phyloP scores from a whole-genome alignment of 1,140 invertebrate species.

The Drosophila ercepeae region DNA sequence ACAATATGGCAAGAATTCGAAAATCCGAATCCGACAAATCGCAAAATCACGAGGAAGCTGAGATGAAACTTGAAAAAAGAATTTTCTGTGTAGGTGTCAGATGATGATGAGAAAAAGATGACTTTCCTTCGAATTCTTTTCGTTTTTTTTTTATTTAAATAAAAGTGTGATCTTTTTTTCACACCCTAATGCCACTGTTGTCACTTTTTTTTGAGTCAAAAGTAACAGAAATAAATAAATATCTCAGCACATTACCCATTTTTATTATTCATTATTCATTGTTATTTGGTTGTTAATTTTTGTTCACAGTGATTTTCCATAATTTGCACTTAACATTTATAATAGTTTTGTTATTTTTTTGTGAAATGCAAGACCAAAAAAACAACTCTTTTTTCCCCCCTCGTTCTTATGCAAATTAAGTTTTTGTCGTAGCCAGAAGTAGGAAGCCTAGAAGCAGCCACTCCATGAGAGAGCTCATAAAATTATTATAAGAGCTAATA shows the following conservation, averaged over 20 bases:
- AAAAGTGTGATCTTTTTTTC: neutral
- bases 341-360: neutral
- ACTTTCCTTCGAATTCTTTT: neutral
- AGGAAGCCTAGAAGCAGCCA: conserved; percentile 4
- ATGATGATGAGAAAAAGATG: neutral
- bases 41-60: conserved; percentile 2
- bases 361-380: neutral
- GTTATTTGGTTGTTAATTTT: neutral
- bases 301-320: neutral
- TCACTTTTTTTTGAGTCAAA: neutral
- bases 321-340: neutral
- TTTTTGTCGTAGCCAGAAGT: neutral
- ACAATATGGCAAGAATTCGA: conserved; percentile 4
- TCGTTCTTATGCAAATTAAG: conserved; percentile 17
- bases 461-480: conserved; percentile 24
- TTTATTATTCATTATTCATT: too few species aligned
- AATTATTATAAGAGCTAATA: conserved; percentile 32
- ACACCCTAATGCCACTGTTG: neutral
- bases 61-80: neutral
- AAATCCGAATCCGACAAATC: neutral
- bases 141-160: too few species aligned
- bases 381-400: neutral
- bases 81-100: neutral
- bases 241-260: neutral
- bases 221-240: neutral